Base-by-base conservation (phyloP, 2,888 invertebrate genomes). In the Cheiracanthium punctorium region DNA sequence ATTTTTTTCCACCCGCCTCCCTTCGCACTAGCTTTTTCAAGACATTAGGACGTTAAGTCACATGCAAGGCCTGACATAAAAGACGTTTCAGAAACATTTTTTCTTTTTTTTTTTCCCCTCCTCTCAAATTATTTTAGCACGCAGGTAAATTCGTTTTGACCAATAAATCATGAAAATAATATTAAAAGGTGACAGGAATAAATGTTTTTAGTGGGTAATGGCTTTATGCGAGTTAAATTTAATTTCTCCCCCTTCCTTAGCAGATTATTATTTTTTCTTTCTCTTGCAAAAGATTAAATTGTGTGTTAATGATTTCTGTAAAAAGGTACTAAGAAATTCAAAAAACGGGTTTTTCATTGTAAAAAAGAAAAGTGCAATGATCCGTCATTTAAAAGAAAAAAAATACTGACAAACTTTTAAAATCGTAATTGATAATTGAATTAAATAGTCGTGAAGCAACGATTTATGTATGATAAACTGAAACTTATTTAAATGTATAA, bases 11-110 rank as follows among this genome's bases (percentile, higher is more conserved):
- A 14, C 37, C 29, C 33, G 24, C 58, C 28, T 20, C 41, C 12
- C 43, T 69, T 76, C 32, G 52, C 29, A 24, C 28, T 41, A 33
- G 70, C 52, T 71, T 58, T 58, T 32, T 52, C 64, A 71, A 79
- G 64, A 64, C 64, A 70, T 79, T 71, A 79, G 29, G 58, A 71
- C 37, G 71, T 71, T 70, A 58, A 24, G 41, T 79, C 79, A 29
- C 20, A n/a, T 32, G 76, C 43, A 30, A n/a, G 24, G 37, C 67
- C 43, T 67, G 76, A 76, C 65, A 20, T 67, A 30, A 30, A 30
- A 70, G 24, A 24, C 48, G 33, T 24, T 29, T 30, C 58, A 33
- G 43, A 17, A 72, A 43, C 17, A 7, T 43, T 28, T 32, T 14
- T 72, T 70, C 28, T 75, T 73, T 30, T 43, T 72, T 48, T 48